phyloP scores from a whole-genome alignment of 2,113 vertebrate species.

The Anoplopoma fimbria region DNA sequence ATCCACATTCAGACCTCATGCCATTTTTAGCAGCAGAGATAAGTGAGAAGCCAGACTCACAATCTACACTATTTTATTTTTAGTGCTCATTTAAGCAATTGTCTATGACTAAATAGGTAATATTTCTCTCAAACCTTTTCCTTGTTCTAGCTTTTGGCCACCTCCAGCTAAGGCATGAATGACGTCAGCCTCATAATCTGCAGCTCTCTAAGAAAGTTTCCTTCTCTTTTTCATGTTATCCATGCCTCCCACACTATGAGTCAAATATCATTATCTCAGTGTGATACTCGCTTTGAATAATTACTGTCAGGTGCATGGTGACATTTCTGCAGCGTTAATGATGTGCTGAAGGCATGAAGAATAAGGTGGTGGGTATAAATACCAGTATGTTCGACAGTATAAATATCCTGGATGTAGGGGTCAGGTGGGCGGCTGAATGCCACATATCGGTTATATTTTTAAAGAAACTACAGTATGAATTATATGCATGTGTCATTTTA shows the following conservation, averaged over 20 bases:
- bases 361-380: slow-evolving; percentile 21
- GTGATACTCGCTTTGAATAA: slow-evolving; percentile 58
- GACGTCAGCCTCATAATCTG: slow-evolving; percentile 33
- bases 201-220: slow-evolving; percentile 42
- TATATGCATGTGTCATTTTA: background rate
- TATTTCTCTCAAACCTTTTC: background rate
- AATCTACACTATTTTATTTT: slow-evolving; percentile 6
- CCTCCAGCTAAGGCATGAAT: slow-evolving; percentile 8
- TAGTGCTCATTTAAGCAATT: background rate
- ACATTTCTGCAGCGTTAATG: slow-evolving; percentile 65
- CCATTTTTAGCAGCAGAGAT: slow-evolving; percentile 49
- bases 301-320: slow-evolving; percentile 61
- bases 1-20: slow-evolving; percentile 25
- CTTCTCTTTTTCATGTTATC: slow-evolving; percentile 13
- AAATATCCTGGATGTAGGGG: slow-evolving; percentile 41
- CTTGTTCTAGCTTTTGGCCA: background rate
- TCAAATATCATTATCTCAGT: slow-evolving; percentile 69
- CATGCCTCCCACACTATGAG: slow-evolving; percentile 52
- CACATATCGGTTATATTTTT: slow-evolving; percentile 21
- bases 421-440: slow-evolving; percentile 43
- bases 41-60: slow-evolving; percentile 17
- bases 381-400: slow-evolving; percentile 9
- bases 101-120: background rate
- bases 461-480: slow-evolving; percentile 6
- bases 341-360: slow-evolving; percentile 46